These are phyloP conservation scores for Scolanthus callimorphus DNA, from an alignment of 92 coral and sea anemone genomes.

Conservation along the genomic window DNA sequence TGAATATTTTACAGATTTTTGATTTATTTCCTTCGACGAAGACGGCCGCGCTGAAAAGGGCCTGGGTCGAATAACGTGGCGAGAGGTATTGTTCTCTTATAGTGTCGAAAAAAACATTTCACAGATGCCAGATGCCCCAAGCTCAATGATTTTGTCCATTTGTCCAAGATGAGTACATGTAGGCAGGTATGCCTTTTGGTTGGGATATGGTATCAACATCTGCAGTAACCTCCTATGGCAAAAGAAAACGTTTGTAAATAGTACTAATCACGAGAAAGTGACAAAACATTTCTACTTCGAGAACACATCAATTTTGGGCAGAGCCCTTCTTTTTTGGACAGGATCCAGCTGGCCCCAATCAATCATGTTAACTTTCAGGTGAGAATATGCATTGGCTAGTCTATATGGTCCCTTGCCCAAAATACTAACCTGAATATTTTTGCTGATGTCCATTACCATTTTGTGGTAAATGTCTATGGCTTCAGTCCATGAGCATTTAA, in stretches of 20 bases:
- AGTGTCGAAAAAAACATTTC: too few species aligned
- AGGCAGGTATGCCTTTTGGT: not conserved
- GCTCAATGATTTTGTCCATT: not conserved
- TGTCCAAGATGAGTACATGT: not conserved
- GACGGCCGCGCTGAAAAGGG: too few species aligned
- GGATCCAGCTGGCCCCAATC: not conserved
- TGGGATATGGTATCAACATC: not conserved
- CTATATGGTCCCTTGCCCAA: slow-evolving; percentile 3
- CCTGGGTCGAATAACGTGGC: too few species aligned
- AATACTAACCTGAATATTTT: not conserved
- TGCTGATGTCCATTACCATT: not conserved
- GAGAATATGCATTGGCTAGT: not conserved
- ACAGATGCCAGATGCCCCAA: too few species aligned
- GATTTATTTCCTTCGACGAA: too few species aligned
- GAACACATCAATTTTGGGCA: not conserved
- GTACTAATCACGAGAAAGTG: not conserved
- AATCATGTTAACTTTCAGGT: not conserved
- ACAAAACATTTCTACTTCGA: not conserved
- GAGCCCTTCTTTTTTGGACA: not conserved
- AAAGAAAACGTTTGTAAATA: too few species aligned
- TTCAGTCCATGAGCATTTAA: slow-evolving; percentile 4
- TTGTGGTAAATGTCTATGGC: not conserved
- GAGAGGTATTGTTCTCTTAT: too few species aligned
- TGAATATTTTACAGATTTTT: too few species aligned
- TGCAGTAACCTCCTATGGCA: not conserved